Evolutionary conservation across 2,888 invertebrate genomes (phyloP), one percentile per base, ranked within the genome.

Genomic region (Stegophylla sp.): DNA sequence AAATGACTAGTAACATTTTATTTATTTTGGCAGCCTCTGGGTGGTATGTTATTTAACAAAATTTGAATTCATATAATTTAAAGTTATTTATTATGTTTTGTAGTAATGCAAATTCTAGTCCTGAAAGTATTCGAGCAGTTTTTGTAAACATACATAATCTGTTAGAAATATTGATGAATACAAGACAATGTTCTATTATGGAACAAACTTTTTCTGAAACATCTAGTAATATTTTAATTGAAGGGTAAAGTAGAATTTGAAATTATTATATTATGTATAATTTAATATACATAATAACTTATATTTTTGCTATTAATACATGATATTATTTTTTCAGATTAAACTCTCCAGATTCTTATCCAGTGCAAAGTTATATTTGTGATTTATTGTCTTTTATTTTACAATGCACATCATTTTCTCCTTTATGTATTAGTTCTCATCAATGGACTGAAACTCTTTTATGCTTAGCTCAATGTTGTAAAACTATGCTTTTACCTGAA

Each of bases 401-500:
- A 51, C 79, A 79, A 79, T 79, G 79, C n/a, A 69, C 79, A 48
- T 79, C 79, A 71, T 79, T 71, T 79, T 71, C 79, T 43, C 71
- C 79, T 41, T 41, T 71, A 17, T 69, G 71, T 61, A 79, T 79
- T 41, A 71, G 61, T 71, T 63, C 79, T 79, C 61, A 51, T 1
- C 69, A 71, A 79, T 79, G 79, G 79, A 61, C 48, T 26, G 79
- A 79, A 71, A 79, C 79, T 69, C 79, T 79, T 71, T 15, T 79
- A 26, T 3, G 9, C 5, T 63, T 79, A n/a, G 71, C 71, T 48
- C 59, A 79, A n/a, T 79, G 79, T 61, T 61, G 71, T 63, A 71
- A 41, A 51, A 71, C 59, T 41, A 71, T 79, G 41, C 9, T 71
- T 34, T 61, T 79, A 63, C 12, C 79, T 23, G 79, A 79, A 59